Evolutionary conservation across 2,113 vertebrate species (phyloP).

Genomic region (Prinia subflava): DNA sequence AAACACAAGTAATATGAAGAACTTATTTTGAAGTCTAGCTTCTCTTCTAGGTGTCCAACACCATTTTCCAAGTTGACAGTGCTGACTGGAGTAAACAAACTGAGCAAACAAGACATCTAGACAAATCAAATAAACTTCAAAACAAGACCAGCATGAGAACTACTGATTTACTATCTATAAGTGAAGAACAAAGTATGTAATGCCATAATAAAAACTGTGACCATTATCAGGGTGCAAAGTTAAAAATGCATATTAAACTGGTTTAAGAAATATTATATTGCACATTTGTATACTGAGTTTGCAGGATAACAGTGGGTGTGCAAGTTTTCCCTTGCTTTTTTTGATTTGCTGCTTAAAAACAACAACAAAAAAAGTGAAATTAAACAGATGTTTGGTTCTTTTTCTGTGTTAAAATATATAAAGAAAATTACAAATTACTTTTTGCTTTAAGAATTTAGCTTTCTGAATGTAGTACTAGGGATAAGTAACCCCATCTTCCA

Average conservation of each 20-base stretch:
- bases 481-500: background rate
- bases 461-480: background rate
- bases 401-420: background rate
- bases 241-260: background rate
- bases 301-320: background rate
- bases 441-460: background rate
- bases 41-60: constrained; percentile 22
- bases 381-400: background rate
- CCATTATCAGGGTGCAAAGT: background rate
- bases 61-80: background rate
- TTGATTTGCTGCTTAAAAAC: background rate
- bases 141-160: background rate
- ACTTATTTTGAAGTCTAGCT: background rate
- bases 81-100: background rate
- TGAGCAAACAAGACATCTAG: background rate
- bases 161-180: background rate
- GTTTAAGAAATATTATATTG: background rate
- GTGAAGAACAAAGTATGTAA: constrained; percentile 51
- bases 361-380: background rate
- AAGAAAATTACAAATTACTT: background rate
- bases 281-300: background rate
- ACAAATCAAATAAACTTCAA: background rate
- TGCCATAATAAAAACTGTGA: background rate
- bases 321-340: background rate
- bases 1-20: background rate